Percentiles rank a stretch among this genome's conserved stretches.
Conservation (phyloP, 2,888 invertebrate species). For the Chesias legatella region DNA sequence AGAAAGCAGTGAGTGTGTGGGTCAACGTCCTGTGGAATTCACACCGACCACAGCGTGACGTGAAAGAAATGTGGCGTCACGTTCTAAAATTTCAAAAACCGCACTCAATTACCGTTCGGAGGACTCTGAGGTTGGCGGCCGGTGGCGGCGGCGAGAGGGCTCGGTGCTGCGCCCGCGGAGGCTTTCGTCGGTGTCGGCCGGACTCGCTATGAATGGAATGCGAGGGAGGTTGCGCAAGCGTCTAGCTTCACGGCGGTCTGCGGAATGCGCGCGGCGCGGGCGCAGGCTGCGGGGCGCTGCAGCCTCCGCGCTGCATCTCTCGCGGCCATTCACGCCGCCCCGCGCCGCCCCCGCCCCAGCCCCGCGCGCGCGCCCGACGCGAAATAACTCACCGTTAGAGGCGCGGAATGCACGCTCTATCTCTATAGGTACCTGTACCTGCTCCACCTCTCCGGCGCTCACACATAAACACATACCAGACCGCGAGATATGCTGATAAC, state of each 20-base stretch:
- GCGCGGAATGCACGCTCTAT: constrained; percentile 73
- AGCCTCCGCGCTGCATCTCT: constrained; percentile 69
- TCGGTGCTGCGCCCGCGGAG: constrained; percentile 26
- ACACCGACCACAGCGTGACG: constrained; percentile 72
- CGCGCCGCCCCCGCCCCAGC: constrained; percentile 12
- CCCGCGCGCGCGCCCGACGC: constrained; percentile 51
- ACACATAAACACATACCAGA: constrained; percentile 20
- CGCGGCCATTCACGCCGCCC: constrained; percentile 73
- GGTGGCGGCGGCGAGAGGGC: constrained; percentile 23
- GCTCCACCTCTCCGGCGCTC: too few species aligned
- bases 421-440: constrained; percentile 50
- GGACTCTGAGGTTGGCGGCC: constrained; percentile 39
- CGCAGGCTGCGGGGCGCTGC: constrained; percentile 56
- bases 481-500: constrained; percentile 22
- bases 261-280: constrained; percentile 50
- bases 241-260: constrained; percentile 56
- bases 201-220: constrained; percentile 76
- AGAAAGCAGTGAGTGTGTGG: constrained; percentile 72
- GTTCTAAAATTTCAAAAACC: constrained; percentile 72
- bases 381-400: constrained; percentile 77
- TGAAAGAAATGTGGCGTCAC: constrained; percentile 76
- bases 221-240: constrained; percentile 76
- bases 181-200: constrained; percentile 34
- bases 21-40: constrained; percentile 75
- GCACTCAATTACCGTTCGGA: constrained; percentile 60